A percentile compares a stretch with the other conserved stretches of the same genome.
Evolutionary conservation across 2,888 invertebrate genomes (phyloP).

Genomic region (Mesochorus sp.): DNA sequence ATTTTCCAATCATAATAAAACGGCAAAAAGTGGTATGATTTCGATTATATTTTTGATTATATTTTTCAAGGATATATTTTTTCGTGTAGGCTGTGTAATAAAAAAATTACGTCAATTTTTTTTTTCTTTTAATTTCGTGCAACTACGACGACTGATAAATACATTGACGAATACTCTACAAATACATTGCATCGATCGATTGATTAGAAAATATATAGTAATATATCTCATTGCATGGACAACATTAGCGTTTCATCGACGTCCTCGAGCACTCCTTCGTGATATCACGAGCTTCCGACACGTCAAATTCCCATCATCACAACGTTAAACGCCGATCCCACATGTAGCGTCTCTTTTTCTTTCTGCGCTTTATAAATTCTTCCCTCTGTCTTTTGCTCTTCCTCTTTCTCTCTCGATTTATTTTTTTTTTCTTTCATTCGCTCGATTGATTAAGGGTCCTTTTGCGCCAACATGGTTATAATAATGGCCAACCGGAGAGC

Average conservation of each 20-base stretch:
- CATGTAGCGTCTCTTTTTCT: constrained; percentile 22
- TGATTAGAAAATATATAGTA: constrained; percentile 33
- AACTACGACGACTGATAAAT: constrained; percentile 14
- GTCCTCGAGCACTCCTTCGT: constrained; percentile 64
- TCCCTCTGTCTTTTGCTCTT: constrained; percentile 22
- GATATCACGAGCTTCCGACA: constrained; percentile 70
- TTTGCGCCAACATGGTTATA: constrained; percentile 40
- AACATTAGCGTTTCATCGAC: constrained; percentile 53
- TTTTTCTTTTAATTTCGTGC: neutral
- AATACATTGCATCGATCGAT: constrained; percentile 43
- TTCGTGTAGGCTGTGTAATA: too few species aligned
- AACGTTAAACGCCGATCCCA: constrained; percentile 63
- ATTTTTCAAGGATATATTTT: too few species aligned
- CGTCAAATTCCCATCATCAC: constrained; percentile 72
- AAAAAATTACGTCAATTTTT: too few species aligned
- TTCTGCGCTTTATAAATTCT: too few species aligned
- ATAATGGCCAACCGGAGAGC: constrained; percentile 44
- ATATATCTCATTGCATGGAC: constrained; percentile 43
- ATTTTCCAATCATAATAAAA: too few species aligned
- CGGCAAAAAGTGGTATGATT: too few species aligned
- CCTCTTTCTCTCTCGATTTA: constrained; percentile 19
- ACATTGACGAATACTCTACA: constrained; percentile 1
- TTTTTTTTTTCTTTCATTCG: too few species aligned
- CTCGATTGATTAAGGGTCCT: constrained; percentile 60
- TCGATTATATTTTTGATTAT: too few species aligned